A percentile compares a stretch with the other conserved stretches of the same genome.
Conservation (phyloP, 2,113 vertebrate genomes). For the Beaufortia kweichowensis region DNA sequence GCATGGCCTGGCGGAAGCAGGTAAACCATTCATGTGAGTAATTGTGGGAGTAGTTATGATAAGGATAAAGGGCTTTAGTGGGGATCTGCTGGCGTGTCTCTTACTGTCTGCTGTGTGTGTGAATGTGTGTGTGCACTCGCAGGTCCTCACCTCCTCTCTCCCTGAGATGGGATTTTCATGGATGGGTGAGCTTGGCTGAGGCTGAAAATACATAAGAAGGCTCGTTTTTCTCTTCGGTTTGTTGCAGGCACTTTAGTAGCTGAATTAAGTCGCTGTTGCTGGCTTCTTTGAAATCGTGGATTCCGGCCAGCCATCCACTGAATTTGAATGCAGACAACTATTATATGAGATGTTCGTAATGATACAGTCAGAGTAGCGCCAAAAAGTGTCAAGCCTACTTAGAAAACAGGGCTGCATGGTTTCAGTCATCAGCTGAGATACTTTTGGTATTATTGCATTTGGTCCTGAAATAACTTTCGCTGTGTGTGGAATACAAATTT, state of each 20-base stretch:
- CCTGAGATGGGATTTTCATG: conserved; percentile 81
- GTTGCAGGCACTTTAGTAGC: conserved; percentile 71
- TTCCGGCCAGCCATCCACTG: conserved; percentile 9
- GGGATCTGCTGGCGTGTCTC: conserved; percentile 53
- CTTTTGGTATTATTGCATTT: not conserved
- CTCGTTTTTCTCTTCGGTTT: conserved; percentile 68
- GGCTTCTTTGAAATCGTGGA: conserved; percentile 40
- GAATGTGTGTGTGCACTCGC: conserved; percentile 52
- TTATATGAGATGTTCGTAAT: not conserved
- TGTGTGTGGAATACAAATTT: not conserved
- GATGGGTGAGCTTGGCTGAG: conserved; percentile 74
- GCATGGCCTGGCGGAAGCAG: conserved; percentile 63
- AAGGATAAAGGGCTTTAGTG: conserved; percentile 66
- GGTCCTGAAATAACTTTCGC: conserved; percentile 26
- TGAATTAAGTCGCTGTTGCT: conserved; percentile 73
- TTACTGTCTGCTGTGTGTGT: conserved; percentile 51
- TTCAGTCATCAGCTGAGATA: conserved; percentile 22
- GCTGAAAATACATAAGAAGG: conserved; percentile 77
- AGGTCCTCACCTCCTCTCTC: conserved; percentile 78
- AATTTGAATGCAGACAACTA: conserved; percentile 16
- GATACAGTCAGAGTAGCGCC: not conserved
- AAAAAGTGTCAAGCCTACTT: conserved; percentile 12
- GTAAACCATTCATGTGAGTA: conserved; percentile 77
- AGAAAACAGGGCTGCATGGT: conserved; percentile 4
- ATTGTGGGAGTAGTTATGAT: conserved; percentile 78